These are phyloP conservation scores for Drusus annulatus DNA, from an alignment of 1,140 invertebrate species.

Conservation along the genomic window DNA sequence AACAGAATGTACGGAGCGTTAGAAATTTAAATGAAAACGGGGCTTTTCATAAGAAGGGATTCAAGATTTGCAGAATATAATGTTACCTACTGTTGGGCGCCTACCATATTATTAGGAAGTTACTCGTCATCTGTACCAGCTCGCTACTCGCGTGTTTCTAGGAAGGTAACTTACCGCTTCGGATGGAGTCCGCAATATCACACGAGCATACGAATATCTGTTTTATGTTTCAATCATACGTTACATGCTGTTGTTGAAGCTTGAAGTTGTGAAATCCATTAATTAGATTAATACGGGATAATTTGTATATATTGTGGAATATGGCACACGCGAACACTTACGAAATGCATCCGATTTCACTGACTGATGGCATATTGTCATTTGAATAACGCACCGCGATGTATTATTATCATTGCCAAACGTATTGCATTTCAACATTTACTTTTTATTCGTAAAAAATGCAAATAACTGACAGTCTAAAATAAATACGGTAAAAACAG, in stretches of 20 bases:
- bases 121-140: too few species aligned
- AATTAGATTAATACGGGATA: not conserved
- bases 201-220: not conserved
- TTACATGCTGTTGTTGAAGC: not conserved
- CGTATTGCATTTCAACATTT: too few species aligned
- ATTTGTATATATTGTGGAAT: not conserved
- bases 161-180: not conserved
- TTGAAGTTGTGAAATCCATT: constrained; percentile 17
- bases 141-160: not conserved
- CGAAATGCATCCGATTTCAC: constrained; percentile 9
- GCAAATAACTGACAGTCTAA: too few species aligned
- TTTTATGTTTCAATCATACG: constrained; percentile 19
- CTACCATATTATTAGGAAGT: not conserved
- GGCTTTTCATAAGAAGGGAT: not conserved
- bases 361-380: constrained; percentile 5
- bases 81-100: not conserved
- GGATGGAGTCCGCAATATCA: constrained; percentile 1
- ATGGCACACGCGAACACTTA: not conserved
- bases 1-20: not conserved
- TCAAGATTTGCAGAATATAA: not conserved
- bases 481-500: too few species aligned
- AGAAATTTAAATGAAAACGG: not conserved
- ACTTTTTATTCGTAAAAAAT: too few species aligned
- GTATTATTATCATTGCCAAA: too few species aligned
- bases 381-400: not conserved